A percentile compares a stretch with the other conserved stretches of the same genome.
Evolutionary conservation across 2,113 vertebrate species (phyloP).

Genomic region (Uropsilus gracilis): DNA sequence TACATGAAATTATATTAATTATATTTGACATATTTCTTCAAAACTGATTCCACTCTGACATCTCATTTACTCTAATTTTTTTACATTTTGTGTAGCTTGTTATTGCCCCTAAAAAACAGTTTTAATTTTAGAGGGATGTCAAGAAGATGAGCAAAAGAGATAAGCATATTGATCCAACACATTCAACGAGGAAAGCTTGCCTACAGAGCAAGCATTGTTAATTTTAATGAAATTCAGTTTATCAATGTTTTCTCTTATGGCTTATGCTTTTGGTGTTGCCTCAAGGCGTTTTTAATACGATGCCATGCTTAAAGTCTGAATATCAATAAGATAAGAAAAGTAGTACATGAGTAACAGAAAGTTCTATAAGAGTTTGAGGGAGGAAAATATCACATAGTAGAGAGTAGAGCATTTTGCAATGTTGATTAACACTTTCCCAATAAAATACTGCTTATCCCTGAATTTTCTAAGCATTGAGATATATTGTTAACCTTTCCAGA

Average conservation of each 20-base stretch:
- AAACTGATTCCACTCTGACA: not conserved
- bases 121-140: not conserved
- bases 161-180: not conserved
- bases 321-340: not conserved
- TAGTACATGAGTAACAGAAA: not conserved
- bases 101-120: not conserved
- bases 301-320: not conserved
- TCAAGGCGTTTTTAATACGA: conserved; percentile 3
- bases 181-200: not conserved
- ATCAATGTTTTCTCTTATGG: not conserved
- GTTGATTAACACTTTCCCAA: conserved; percentile 44
- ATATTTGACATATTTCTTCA: not conserved
- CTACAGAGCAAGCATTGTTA: not conserved
- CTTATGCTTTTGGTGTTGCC: not conserved
- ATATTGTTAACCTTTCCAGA: conserved; percentile 42
- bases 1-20: not conserved
- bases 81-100: not conserved
- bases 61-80: not conserved
- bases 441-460: conserved; percentile 35
- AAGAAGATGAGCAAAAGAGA: not conserved
- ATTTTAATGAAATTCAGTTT: conserved; percentile 24
- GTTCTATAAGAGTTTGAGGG: not conserved
- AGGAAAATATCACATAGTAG: not conserved
- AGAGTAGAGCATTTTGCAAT: conserved; percentile 28
- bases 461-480: conserved; percentile 58